Base-by-base conservation (phyloP, 2,888 invertebrate genomes). In the Tinea semifulvella region DNA sequence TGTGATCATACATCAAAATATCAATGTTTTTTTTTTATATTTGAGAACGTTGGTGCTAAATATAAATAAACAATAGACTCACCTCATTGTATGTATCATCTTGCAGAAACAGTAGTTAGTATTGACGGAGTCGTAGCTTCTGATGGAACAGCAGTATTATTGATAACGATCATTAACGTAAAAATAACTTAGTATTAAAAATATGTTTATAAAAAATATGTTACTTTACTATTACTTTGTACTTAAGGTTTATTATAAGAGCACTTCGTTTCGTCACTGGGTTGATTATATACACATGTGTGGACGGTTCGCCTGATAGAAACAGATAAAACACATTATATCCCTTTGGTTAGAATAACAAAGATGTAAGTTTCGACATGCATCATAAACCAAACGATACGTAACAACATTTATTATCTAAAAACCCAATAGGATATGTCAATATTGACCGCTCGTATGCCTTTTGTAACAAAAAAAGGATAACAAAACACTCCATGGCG, bases 31-130 rank as follows among this genome's bases (percentile, higher is more conserved):
- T n/a, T n/a, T n/a, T n/a, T n/a, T n/a, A n/a, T n/a, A n/a, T n/a
- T n/a, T n/a, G n/a, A n/a, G n/a, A n/a, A n/a, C n/a, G n/a, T n/a
- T n/a, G n/a, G n/a, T n/a, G n/a, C n/a, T n/a, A n/a, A n/a, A n/a
- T n/a, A n/a, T n/a, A n/a, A n/a, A n/a, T n/a, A n/a, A n/a, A n/a
- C n/a, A 17, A 14, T 11, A 26, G 22, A 68, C 77, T 74, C 59
- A 79, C 79, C 79, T 76, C 63, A 55, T 60, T 54, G 51, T 62
- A 54, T 72, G 79, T 79, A 77, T 79, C 72, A 76, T 73, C 77
- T 43, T 58, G 56, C 55, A n/a, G 50, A 52, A 53, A 64, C 10
- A 3, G 43, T 40, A 22, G 40, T 11, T 11, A 13, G 20, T 20
- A 2, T 40, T 40, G 22, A 40, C 8, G 22, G 22, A 22, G 3